Evolutionary conservation across 2,888 invertebrate genomes (phyloP).

Genomic region (Amphipoea oculea): DNA sequence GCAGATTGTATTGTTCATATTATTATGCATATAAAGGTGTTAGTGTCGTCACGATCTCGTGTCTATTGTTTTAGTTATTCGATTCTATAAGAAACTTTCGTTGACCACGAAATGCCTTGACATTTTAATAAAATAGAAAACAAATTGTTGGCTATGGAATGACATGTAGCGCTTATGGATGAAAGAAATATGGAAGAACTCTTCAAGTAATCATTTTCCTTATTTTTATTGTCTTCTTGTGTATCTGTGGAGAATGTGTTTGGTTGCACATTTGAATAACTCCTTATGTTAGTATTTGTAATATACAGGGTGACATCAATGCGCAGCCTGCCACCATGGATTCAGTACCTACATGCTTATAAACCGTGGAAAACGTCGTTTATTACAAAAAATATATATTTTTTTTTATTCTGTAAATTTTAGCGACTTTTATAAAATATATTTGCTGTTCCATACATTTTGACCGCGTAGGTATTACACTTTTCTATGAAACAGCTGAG

Average conservation of each 20-base stretch:
- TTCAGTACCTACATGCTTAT: no score
- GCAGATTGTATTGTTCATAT: slow-evolving; percentile 17
- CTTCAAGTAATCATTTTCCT: neutral
- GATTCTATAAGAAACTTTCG: neutral
- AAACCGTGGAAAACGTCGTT: no score
- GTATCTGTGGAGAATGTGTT: neutral
- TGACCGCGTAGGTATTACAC: no score
- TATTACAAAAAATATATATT: no score
- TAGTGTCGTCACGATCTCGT: slow-evolving; percentile 15
- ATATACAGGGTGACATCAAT: neutral
- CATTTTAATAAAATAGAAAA: slow-evolving; percentile 2
- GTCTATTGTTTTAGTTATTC: neutral
- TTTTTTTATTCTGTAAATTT: no score
- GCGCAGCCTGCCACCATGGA: no score
- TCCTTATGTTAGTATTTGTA: neutral
- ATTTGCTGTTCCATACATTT: no score
- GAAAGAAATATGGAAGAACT: neutral
- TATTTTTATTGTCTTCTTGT: neutral
- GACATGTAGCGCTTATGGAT: neutral
- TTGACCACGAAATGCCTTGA: neutral
- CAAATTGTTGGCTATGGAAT: neutral
- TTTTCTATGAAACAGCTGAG: no score
- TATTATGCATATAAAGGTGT: slow-evolving; percentile 9
- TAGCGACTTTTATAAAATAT: no score
- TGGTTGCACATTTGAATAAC: neutral